A percentile compares a stretch with the other conserved stretches of the same genome.
Conservation (phyloP, 2,113 vertebrate genomes). For the Xiphophorus hellerii region DNA sequence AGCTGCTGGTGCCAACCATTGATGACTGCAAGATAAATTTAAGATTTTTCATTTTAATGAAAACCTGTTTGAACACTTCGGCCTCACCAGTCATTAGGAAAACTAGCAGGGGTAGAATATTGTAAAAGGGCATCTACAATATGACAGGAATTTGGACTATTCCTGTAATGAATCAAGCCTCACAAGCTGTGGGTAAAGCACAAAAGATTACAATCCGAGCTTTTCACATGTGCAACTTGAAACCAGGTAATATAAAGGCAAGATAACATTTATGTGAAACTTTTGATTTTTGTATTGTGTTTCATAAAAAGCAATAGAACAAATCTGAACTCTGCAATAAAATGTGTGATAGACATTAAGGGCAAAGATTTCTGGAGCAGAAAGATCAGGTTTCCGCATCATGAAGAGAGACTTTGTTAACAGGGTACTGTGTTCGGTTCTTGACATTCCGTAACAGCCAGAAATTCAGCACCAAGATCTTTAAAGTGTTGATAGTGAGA, state of each 20-base stretch:
- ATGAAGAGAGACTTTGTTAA: too few relatives aligned
- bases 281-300: too few relatives aligned
- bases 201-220: too few relatives aligned
- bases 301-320: neutral
- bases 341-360: neutral
- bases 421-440: too few relatives aligned
- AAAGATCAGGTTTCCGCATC: neutral
- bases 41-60: neutral
- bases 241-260: neutral
- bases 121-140: neutral
- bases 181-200: too few relatives aligned
- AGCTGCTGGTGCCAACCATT: too few relatives aligned
- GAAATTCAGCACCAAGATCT: too few relatives aligned
- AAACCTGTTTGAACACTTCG: neutral
- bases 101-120: neutral
- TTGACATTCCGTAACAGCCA: too few relatives aligned
- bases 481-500: too few relatives aligned
- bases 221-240: too few relatives aligned
- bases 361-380: neutral
- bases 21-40: neutral
- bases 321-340: neutral
- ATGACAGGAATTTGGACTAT: neutral
- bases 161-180: neutral
- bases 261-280: neutral
- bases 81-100: neutral